Evolutionary conservation across 2,888 invertebrate species (phyloP), one percentile per base, ranked within the genome.

Genomic region (Sclerodermus sp.): DNA sequence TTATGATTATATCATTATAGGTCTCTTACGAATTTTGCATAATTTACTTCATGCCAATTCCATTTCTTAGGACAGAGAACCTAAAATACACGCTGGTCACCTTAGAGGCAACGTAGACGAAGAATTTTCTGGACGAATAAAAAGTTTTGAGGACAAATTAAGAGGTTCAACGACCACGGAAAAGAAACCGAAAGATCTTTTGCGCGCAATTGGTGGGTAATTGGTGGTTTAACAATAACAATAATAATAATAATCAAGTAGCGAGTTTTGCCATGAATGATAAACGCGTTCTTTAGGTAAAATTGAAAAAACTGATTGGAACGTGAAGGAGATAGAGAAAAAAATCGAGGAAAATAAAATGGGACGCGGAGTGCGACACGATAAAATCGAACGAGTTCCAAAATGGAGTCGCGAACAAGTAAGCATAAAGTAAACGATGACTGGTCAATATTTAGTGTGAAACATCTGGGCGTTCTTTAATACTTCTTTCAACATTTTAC

Each of bases 301-400:
- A 80, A 90, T 94, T 59, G 93, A 93, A 73, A 87, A 88, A 53
- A 89, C 86, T 50, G 94, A 95, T 77, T 94, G 94, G 93, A 93
- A 94, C 78, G 88, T 94, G 31, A 89, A 90, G 62, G 89, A 92
- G 77, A 91, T 95, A 29, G 93, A 95, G 72, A 88, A 90, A 74
- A 93, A 94, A 79, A 93, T 94, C 30, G 82, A 86, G 67, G 89
- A 91, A 73, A 90, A 87, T 69, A 85, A 87, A 68, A 81, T 87
- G 72, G 87, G 87, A 30, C 82, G 86, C 66, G 83, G 84, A 9
- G 81, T 82, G 50, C 78, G 82, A 8, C 82, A 84, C 41, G 90
- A 90, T 68, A 88, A 87, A 73, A 70, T 77, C 16, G 77, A 78
- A 53, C 65, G 72, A 43, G 93, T 94, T 45, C 94, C 94, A 9